Conservation (phyloP, 23 tunicate genomes). For the Clavelina lepadiformis region DNA sequence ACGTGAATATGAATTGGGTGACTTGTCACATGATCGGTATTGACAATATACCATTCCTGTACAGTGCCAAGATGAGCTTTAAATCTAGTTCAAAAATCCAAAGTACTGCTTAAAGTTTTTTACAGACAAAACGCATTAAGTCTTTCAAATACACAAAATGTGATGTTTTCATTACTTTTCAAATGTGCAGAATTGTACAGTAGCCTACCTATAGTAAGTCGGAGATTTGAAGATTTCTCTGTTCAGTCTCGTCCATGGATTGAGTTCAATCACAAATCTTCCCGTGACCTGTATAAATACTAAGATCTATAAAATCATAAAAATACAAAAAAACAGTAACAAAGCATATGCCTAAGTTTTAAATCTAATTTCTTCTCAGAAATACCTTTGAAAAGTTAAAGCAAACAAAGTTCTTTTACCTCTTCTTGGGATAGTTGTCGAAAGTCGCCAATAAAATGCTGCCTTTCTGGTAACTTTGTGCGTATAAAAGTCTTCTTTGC, state of each 20-base stretch:
- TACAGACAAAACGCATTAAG: too few species aligned
- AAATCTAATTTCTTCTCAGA: too few species aligned
- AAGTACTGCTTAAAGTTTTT: too few species aligned
- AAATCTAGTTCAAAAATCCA: constrained; percentile 12
- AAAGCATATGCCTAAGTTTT: too few species aligned
- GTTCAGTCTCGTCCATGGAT: constrained; percentile 31
- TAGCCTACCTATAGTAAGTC: constrained; percentile 37
- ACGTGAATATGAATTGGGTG: constrained; percentile 51
- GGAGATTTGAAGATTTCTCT: constrained; percentile 17
- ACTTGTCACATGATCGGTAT: constrained; percentile 10
- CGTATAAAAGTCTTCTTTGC: constrained; percentile 3
- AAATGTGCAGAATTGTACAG: too few species aligned
- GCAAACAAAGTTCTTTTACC: constrained; percentile 29
- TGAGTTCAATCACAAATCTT: constrained; percentile 40
- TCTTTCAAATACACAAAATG: too few species aligned
- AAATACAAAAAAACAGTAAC: too few species aligned
- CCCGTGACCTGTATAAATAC: too few species aligned
- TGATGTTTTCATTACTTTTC: too few species aligned
- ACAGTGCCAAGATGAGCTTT: constrained; percentile 15
- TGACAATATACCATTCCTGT: constrained; percentile 35
- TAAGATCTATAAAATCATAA: too few species aligned
- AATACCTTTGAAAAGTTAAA: too few species aligned
- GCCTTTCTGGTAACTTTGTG: constrained; percentile 24
- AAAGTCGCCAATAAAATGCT: constrained; percentile 19
- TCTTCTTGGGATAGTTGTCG: constrained; percentile 18